Conservation (phyloP, 64 coral and sea anemone genomes). For the Exaiptasia diaphana region DNA sequence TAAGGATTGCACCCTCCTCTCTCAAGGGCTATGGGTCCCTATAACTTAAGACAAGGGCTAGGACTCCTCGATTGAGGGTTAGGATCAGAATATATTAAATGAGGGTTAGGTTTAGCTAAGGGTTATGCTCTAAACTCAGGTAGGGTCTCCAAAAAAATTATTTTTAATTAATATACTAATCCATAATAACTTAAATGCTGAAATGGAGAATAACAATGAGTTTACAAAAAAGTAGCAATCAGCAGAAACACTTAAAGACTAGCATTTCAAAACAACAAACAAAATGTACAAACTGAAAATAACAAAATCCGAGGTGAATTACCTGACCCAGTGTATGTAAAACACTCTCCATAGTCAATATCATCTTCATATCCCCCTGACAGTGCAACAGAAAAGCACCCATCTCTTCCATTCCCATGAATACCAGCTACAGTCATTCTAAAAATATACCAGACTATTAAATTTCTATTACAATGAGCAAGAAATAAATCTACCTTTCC, state of each 20-base stretch:
- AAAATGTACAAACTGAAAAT: background rate
- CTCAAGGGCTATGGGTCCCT: no score
- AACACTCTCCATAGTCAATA: slow-evolving; percentile 82
- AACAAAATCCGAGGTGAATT: background rate
- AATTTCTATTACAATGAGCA: background rate
- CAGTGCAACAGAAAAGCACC: slow-evolving; percentile 84
- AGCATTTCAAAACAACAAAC: no score
- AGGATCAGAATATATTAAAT: no score
- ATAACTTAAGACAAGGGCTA: no score
- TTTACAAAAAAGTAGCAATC: no score
- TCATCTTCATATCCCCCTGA: slow-evolving; percentile 96
- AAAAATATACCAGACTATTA: background rate
- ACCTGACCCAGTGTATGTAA: slow-evolving; percentile 98
- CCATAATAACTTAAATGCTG: background rate
- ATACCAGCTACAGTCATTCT: slow-evolving; percentile 92
- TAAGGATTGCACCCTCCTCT: no score
- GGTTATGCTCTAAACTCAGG: no score
- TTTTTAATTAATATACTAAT: background rate
- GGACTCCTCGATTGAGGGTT: no score
- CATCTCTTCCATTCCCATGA: slow-evolving; percentile 66
- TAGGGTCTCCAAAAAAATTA: background rate
- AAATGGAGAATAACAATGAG: no score
- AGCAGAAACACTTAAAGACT: no score
- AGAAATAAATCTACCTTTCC: background rate
- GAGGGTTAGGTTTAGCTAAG: no score